A percentile compares a stretch with the other conserved stretches of the same genome.
Conservation (phyloP, 53 echinoderm and acorn worm genomes). For the Stichopus horrens region DNA sequence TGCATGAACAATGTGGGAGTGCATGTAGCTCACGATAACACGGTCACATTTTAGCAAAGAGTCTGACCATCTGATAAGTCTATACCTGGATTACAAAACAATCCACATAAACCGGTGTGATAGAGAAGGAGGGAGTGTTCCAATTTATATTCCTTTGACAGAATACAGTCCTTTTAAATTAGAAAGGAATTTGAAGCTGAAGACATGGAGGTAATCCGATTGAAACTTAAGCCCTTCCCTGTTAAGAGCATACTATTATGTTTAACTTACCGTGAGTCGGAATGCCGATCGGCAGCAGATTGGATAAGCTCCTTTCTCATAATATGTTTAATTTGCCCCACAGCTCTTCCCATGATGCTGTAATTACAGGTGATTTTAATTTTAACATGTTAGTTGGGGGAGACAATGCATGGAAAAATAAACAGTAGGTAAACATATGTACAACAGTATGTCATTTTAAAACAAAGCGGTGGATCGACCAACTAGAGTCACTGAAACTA, state of each 20-base stretch:
- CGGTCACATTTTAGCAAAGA: not conserved
- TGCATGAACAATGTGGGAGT: too few relatives aligned
- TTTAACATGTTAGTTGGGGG: not conserved
- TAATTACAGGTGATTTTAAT: not conserved
- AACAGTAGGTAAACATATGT: too few relatives aligned
- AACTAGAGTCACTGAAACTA: constrained; percentile 29
- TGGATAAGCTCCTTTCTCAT: not conserved
- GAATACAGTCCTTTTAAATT: too few relatives aligned
- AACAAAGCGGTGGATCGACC: not conserved
- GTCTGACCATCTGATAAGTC: not conserved
- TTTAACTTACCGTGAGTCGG: not conserved
- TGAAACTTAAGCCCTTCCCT: not conserved
- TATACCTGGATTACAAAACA: not conserved
- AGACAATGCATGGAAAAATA: not conserved
- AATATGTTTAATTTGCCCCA: not conserved
- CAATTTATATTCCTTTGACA: too few relatives aligned
- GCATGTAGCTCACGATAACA: too few relatives aligned
- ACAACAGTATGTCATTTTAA: not conserved
- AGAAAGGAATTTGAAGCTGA: too few relatives aligned
- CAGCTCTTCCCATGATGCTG: not conserved
- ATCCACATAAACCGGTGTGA: not conserved
- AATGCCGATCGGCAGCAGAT: not conserved
- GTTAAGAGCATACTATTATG: not conserved
- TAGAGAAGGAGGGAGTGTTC: too few relatives aligned
- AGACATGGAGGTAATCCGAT: not conserved